Evolutionary conservation across 2,797 vertebrate genomes (phyloP), one percentile per base, ranked within the genome.

Genomic region (Coregonus suidteri): DNA sequence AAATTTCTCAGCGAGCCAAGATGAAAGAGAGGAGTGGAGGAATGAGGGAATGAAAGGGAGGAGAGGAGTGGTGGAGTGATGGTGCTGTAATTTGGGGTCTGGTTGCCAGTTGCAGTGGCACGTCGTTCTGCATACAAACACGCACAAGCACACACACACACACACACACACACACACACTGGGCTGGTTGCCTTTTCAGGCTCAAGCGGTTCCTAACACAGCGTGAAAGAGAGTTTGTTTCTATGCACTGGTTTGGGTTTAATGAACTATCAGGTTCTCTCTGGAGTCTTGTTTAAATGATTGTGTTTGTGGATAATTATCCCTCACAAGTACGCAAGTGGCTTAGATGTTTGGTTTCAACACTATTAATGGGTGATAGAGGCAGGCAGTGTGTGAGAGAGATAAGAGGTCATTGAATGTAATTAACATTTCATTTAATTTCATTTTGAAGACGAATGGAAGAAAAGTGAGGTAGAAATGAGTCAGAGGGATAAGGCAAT

Each of bases 21-120:
- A 92, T 90, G 87, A 91, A 89, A 90, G 85, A 77, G 84, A 77
- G 37, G 62, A 69, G 53, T 11, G 41, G 11, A 62, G 82, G 80
- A 77, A 76, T 77, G 77, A 79, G 79, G 54, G 53, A 74, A 37
- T 54, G 56, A 0, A 4, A 78, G 78, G 0, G 67, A 15, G 41
- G 9, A 47, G 41, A 47, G 54, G 65, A 1, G 71, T 79, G 73
- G 59, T 18, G n/a, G 31, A 64, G 54, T 13, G n/a, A 18, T 13
- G 69, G 20, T 4, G 76, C 81, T 83, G 79, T 90, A 88, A 90
- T 89, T 89, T 88, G 68, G 70, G 78, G 82, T 82, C 82, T 79
- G 81, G 82, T 85, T 47, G 41, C 41, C 9, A 47, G 41, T 47
- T 81, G 69, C 75, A 78, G 81, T 76, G 77, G 77, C 80, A 83